phyloP scores from a whole-genome alignment of 2,113 vertebrate species.

The Acrocephalus kingi region DNA sequence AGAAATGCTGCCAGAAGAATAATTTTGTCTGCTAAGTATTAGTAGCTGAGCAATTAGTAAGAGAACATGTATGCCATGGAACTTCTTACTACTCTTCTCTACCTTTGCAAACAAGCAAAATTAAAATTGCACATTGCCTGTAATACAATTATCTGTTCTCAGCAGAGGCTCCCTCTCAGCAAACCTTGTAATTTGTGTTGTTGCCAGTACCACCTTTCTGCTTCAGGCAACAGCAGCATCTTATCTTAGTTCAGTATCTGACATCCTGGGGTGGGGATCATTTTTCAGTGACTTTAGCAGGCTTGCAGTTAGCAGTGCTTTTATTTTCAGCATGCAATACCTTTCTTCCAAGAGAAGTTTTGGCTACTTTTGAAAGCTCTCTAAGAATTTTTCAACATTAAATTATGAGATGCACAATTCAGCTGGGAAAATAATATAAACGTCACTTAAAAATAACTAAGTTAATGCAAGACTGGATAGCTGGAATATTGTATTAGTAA shows the following conservation, averaged over 20 bases:
- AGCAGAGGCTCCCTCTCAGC: neutral
- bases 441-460: neutral
- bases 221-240: neutral
- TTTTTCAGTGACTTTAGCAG: neutral
- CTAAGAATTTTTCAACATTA: neutral
- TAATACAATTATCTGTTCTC: neutral
- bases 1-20: neutral
- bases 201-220: neutral
- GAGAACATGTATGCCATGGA: neutral
- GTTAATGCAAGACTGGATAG: neutral
- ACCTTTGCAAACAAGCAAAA: neutral
- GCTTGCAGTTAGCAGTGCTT: neutral
- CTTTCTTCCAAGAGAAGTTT: neutral
- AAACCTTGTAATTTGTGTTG: neutral
- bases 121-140: neutral
- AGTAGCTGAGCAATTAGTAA: neutral
- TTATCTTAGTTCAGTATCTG: neutral
- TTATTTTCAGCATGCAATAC: neutral
- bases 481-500: neutral
- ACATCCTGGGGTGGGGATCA: neutral
- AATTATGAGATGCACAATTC: neutral
- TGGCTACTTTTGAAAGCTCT: neutral
- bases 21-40: neutral
- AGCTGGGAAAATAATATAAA: neutral
- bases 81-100: neutral